Evolutionary conservation across 1,140 invertebrate species (phyloP).

Genomic region (Heterodera schachtii): DNA sequence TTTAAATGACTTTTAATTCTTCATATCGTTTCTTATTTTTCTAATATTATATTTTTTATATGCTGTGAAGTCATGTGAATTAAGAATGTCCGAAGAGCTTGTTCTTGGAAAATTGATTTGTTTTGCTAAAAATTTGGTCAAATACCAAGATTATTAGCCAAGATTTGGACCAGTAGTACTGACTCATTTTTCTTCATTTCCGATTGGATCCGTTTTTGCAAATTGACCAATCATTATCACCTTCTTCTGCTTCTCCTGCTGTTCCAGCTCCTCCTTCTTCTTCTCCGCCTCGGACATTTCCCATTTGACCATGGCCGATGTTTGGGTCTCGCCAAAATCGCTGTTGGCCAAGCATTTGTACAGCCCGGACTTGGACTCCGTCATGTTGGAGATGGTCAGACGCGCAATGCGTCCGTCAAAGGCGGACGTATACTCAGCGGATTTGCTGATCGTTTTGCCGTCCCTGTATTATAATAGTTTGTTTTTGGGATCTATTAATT

Average conservation of each 20-base stretch:
- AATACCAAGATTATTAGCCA: neutral
- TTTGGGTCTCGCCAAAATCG: constrained; percentile 59
- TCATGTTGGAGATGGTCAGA: constrained; percentile 52
- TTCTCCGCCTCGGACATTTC: constrained; percentile 43
- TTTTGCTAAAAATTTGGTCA: neutral
- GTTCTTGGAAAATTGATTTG: too few relatives aligned
- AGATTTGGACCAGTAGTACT: too few relatives aligned
- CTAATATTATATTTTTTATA: too few relatives aligned
- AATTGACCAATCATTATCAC: neutral
- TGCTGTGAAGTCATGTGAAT: too few relatives aligned
- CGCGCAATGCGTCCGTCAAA: constrained; percentile 58
- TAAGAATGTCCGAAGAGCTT: too few relatives aligned
- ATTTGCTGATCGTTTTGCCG: constrained; percentile 39
- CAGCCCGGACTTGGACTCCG: constrained; percentile 51
- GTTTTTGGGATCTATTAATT: too few relatives aligned
- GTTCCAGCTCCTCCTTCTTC: constrained; percentile 31
- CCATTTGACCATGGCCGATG: constrained; percentile 58
- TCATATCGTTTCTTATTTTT: too few relatives aligned
- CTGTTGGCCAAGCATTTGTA: constrained; percentile 61
- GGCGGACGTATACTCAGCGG: constrained; percentile 48
- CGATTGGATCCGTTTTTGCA: too few relatives aligned
- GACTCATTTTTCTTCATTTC: too few relatives aligned
- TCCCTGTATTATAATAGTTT: constrained; percentile 46
- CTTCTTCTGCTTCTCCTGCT: neutral
- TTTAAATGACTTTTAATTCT: too few relatives aligned